Percentiles rank a stretch among this genome's conserved stretches.
Evolutionary conservation across 1,140 invertebrate genomes (phyloP).

Genomic region (Drosophila obscura): DNA sequence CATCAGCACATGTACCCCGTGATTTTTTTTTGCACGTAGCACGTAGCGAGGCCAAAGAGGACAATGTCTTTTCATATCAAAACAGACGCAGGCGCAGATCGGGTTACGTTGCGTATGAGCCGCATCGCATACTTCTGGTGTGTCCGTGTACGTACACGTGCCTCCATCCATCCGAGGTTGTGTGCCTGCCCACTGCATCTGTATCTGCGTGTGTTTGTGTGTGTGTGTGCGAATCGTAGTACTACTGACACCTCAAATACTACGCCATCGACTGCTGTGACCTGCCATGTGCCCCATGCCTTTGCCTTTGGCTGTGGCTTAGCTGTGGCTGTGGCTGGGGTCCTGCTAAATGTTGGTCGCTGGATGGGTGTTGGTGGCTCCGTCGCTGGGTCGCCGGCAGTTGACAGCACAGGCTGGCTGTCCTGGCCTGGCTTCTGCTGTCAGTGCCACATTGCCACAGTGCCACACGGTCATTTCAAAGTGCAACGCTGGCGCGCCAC

Average conservation of each 20-base stretch:
- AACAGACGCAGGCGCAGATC: conserved; percentile 47
- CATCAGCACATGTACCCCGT: neutral
- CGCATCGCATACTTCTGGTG: conserved; percentile 6
- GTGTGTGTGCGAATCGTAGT: conserved; percentile 29
- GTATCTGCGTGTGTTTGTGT: neutral
- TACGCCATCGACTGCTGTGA: conserved; percentile 1
- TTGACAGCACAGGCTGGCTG: too few species aligned
- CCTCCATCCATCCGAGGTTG: neutral
- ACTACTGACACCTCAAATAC: conserved; percentile 32
- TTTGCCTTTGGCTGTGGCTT: conserved; percentile 3
- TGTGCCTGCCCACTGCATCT: neutral
- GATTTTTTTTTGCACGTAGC: neutral
- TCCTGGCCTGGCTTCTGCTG: too few species aligned
- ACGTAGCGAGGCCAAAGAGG: conserved; percentile 9
- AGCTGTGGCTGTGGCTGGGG: neutral
- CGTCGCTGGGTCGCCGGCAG: too few species aligned
- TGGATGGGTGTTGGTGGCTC: neutral
- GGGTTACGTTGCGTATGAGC: conserved; percentile 40
- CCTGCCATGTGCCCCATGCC: neutral
- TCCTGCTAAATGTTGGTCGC: neutral
- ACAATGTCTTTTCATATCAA: conserved; percentile 51
- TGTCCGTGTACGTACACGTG: neutral
- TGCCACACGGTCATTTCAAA: conserved; percentile 26
- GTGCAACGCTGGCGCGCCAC: conserved; percentile 17
- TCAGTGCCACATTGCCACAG: conserved; percentile 7